Conservation (phyloP, 2,888 invertebrate genomes). For the Terebella lapidaria region DNA sequence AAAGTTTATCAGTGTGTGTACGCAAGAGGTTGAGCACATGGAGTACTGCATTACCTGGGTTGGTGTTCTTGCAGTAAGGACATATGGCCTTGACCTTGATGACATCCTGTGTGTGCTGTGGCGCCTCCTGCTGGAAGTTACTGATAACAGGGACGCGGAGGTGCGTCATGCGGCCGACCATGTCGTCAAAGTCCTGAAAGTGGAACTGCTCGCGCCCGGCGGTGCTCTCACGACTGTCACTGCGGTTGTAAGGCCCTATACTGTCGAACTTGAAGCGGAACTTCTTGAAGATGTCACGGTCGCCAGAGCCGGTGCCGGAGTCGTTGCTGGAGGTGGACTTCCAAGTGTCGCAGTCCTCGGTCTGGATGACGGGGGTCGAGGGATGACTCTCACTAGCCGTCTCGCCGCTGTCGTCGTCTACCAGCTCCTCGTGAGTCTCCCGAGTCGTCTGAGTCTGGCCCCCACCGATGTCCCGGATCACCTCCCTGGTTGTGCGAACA, state of each 20-base stretch:
- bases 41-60: background rate
- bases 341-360: background rate
- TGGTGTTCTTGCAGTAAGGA: background rate
- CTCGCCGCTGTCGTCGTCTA: background rate
- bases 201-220: background rate
- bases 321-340: background rate
- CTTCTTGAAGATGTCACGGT: conserved; percentile 10
- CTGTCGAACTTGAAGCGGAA: conserved; percentile 9
- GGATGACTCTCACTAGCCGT: background rate
- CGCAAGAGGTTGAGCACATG: no score
- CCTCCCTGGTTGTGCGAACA: background rate
- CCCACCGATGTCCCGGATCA: background rate
- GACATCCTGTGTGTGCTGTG: background rate
- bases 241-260: conserved; percentile 4
- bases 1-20: no score
- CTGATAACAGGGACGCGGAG: background rate
- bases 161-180: conserved; percentile 8
- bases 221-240: conserved; percentile 6
- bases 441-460: background rate
- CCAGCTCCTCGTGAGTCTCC: background rate
- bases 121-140: no score
- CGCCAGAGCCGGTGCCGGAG: background rate
- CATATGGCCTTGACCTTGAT: background rate
- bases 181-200: conserved; percentile 14
- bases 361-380: background rate